Evolutionary conservation across 2,888 invertebrate genomes (phyloP), one percentile per base, ranked within the genome.

Genomic region (Elysia crispata): DNA sequence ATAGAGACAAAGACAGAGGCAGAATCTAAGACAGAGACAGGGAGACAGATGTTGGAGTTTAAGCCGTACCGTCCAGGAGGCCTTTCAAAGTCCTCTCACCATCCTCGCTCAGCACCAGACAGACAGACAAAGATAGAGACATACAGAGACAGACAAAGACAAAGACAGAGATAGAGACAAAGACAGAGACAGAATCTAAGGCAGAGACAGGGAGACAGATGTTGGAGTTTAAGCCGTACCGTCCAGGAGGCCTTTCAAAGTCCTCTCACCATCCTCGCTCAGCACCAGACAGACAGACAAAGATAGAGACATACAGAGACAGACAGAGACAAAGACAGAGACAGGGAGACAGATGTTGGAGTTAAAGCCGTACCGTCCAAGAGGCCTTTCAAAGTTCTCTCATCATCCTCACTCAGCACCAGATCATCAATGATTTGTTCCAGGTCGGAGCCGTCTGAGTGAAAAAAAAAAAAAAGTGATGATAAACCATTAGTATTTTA

Each of bases 321-420:
- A n/a, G n/a, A n/a, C n/a, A n/a, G n/a, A n/a, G n/a, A n/a, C n/a
- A n/a, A n/a, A n/a, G n/a, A n/a, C n/a, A n/a, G n/a, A n/a, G n/a
- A n/a, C n/a, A n/a, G n/a, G n/a, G n/a, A n/a, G n/a, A n/a, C n/a
- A 15, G 54, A 54, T 54, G 54, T 15, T 54, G 54, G 54, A 15
- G 54, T 13, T n/a, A n/a, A n/a, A n/a, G n/a, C n/a, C 76, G 50
- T 30, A 76, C 76, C 76, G 50, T 76, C 67, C 1, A 76, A 33
- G n/a, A 76, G 23, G 13, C 60, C 41, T 69, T 77, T 57, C 54
- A 77, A 57, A 0, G 57, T 60, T 1, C 11, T 13, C 33, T 77
- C 33, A 18, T 77, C 77, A 5, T 77, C 69, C 13, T 67, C 57
- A 30, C 25, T 33, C 25, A 77, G 25, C 20, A 77, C 69, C n/a